Evolutionary conservation across 2,797 vertebrate species (phyloP), one percentile per base, ranked within the genome.

Genomic region (Manis crassicaudata): DNA sequence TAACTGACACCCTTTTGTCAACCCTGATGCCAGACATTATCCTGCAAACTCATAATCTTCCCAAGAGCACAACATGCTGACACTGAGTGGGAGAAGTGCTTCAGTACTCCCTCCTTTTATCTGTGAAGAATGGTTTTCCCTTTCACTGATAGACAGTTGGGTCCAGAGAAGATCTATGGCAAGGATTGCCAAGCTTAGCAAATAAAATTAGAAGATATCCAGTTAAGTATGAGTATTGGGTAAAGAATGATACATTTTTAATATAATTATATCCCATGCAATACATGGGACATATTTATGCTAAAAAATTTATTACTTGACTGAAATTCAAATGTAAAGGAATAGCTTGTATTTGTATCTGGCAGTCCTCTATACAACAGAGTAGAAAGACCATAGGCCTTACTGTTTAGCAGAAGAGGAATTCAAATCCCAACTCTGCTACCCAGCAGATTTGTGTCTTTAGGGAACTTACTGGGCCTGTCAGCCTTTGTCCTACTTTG

Each of bases 221-320:
- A 81, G 29, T 70, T 80, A 94, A 77, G 72, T 94, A 94, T 93
- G 3, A 73, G 85, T 95, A 73, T 70, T 52, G 43, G 35, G 62
- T 60, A 83, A 90, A 90, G 63, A 90, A 29, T 46, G 3, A 60
- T 52, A 50, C 12, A 76, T 70, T 92, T 35, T 82, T 85, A 9
- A 3, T 25, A 32, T 91, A 85, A 90, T 9, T 92, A 85, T 37
- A 79, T 77, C 6, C 7, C 65, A 32, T 70, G 18, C 1, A 76
- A 60, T 94, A 25, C 5, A 60, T 96, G 27, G n/a, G 27, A 70
- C 29, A 76, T 25, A 73, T 12, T 52, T 79, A 83, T 54, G 7
- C 8, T 68, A 46, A 86, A 82, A 81, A 68, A 60, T 27, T 46
- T 43, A 60, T 88, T 70, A 65, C 83, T 58, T 14, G 79, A 46